phyloP scores from a whole-genome alignment of 2,797 vertebrate genomes.

The Pachyuromys duprasi region DNA sequence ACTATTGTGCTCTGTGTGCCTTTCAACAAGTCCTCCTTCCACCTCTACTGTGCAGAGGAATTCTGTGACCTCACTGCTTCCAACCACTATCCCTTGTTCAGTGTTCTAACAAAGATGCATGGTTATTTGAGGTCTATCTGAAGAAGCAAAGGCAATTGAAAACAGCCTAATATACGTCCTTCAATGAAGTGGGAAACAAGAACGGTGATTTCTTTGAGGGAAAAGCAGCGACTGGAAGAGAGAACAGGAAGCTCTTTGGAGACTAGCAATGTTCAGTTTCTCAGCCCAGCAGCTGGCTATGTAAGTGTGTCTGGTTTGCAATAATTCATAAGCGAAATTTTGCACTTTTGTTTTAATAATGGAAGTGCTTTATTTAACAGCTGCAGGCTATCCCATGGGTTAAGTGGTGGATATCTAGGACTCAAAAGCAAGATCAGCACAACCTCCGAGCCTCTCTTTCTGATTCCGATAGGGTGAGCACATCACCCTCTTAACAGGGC shows the following conservation, averaged over 20 bases:
- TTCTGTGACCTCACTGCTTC: not conserved
- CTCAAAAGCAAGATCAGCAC: no score
- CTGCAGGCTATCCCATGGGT: no score
- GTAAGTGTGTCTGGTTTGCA: not conserved
- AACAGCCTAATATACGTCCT: not conserved
- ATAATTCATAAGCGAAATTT: not conserved
- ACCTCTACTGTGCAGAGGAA: not conserved
- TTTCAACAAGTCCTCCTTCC: not conserved
- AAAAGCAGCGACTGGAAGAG: not conserved
- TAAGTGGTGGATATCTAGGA: no score
- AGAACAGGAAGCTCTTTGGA: not conserved
- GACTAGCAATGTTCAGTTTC: not conserved
- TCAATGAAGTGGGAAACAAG: not conserved
- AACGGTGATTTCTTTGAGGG: conserved; percentile 2
- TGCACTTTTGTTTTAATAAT: not conserved
- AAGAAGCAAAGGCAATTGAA: not conserved
- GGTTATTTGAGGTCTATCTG: conserved; percentile 29
- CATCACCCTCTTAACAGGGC: no score
- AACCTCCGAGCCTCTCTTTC: no score
- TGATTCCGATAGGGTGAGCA: no score
- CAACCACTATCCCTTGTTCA: not conserved
- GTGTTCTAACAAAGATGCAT: conserved; percentile 51
- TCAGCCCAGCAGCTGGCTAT: not conserved
- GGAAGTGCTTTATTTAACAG: no score
- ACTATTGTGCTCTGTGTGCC: not conserved